Evolutionary conservation across 2,888 invertebrate genomes (phyloP).

Genomic region (Drosophila lacicola): DNA sequence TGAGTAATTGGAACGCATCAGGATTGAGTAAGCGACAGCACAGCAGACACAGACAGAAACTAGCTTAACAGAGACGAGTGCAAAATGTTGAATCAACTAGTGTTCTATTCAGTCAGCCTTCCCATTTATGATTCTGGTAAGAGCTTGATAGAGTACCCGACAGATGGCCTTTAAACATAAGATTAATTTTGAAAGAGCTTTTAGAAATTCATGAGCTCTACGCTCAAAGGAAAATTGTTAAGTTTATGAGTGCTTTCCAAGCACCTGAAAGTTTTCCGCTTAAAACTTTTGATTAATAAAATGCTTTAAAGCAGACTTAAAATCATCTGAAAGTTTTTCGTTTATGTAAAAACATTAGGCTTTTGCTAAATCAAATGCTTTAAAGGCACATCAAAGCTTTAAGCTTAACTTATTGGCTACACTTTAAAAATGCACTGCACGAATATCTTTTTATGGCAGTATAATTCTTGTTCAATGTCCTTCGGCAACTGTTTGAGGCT

Average conservation of each 20-base stretch:
- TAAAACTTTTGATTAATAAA: too few relatives aligned
- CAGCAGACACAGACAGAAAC: slow-evolving; percentile 2
- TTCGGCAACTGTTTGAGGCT: too few relatives aligned
- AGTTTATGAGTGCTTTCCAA: background rate
- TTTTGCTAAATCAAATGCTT: background rate
- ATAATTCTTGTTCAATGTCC: background rate
- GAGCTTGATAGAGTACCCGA: slow-evolving; percentile 10
- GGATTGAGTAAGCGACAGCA: slow-evolving; percentile 24
- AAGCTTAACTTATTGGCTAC: background rate
- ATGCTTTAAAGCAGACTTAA: background rate
- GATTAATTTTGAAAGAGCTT: background rate
- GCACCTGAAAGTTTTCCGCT: background rate
- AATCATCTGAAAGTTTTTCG: background rate
- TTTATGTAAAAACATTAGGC: background rate
- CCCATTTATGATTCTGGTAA: slow-evolving; percentile 18
- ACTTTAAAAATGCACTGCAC: background rate
- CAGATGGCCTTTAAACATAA: slow-evolving; percentile 1
- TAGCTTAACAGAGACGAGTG: background rate
- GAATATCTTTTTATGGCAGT: background rate
- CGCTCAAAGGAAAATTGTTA: background rate
- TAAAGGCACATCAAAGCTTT: slow-evolving; percentile 2
- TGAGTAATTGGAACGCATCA: slow-evolving; percentile 70
- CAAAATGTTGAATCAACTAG: slow-evolving; percentile 20
- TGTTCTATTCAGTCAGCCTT: slow-evolving; percentile 11
- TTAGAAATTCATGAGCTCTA: background rate